Conservation (phyloP, 2,797 vertebrate species). For the Enteromius paludinosus region DNA sequence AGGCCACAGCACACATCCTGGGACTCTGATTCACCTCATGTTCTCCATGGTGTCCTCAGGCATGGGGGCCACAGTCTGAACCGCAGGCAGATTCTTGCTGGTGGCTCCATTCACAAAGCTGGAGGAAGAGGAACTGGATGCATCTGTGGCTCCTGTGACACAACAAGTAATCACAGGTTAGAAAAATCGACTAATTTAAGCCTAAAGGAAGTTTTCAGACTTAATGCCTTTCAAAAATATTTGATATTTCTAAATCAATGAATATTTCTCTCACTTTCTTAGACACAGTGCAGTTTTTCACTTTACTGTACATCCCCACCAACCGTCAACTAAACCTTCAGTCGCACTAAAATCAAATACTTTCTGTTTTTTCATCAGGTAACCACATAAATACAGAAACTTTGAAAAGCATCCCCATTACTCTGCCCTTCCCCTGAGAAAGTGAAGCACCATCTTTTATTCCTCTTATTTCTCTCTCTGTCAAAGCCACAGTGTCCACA, state of each 20-base stretch:
- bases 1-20: background rate
- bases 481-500: slow-evolving; percentile 36
- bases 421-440: slow-evolving; percentile 32
- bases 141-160: slow-evolving; percentile 90
- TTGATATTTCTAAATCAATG: background rate
- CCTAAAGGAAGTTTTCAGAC: background rate
- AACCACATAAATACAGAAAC: slow-evolving; percentile 36
- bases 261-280: background rate
- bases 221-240: background rate
- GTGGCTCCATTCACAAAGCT: slow-evolving; percentile 98
- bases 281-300: background rate
- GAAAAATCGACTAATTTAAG: background rate
- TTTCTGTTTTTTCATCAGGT: slow-evolving; percentile 4
- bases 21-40: slow-evolving; percentile 85
- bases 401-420: slow-evolving; percentile 20
- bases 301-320: background rate
- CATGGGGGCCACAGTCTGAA: slow-evolving; percentile 98
- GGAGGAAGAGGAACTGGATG: slow-evolving; percentile 92
- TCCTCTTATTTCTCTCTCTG: slow-evolving; percentile 49
- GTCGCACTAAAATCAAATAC: background rate
- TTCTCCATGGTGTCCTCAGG: slow-evolving; percentile 97
- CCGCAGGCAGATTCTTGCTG: slow-evolving; percentile 98
- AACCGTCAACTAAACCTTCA: too few species aligned
- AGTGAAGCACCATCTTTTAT: slow-evolving; percentile 44
- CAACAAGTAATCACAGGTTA: background rate